Base-by-base conservation (phyloP, 2,888 invertebrate genomes). In the Epiblema foenella region DNA sequence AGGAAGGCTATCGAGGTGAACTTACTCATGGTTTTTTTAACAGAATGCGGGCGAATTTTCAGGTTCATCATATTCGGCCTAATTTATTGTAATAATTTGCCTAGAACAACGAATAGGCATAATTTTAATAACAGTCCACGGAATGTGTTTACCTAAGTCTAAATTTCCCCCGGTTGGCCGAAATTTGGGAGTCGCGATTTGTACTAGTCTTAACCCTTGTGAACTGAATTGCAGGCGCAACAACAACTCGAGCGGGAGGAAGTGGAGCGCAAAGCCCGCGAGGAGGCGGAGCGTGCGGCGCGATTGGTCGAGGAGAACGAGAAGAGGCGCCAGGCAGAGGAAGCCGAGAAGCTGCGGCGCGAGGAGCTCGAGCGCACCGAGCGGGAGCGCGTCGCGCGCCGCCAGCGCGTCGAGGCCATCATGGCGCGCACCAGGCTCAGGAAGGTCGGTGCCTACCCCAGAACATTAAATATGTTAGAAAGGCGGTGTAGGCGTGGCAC, bases 341-440 rank as follows among this genome's bases (percentile, higher is more conserved):
- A 97, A 85, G 97, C 97, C 0, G 98, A 98, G 93, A 95, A 95
- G 78, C 94, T 96, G 87, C 96, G 97, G 82, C 94, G 95, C 76
- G 98, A 98, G 89, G 96, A 97, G 87, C 97, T 97, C 66, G 98
- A 98, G 87, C 94, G 96, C 73, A 98, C 98, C 87, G 98, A 98
- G 89, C 97, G 96, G 83, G 98, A 98, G 86, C 94, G 98, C 71
- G 95, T 97, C 81, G 97, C 96, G 72, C 94, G 98, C 81, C 97
- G 98, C 81, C 98, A 98, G 89, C 94, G 98, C 71, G 98, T 98
- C 29, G 98, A 98, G 89, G 98, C 97, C 69, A 98, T 98, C 82
- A 98, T 98, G 98, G 95, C 96, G 67, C 94, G 98, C 81, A 98
- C 98, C n/a, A 94, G 98, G 76, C 87, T 91, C 42, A 86, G 89